Evolutionary conservation across 2,797 vertebrate species (phyloP).

Genomic region (Bovichtus variegatus): DNA sequence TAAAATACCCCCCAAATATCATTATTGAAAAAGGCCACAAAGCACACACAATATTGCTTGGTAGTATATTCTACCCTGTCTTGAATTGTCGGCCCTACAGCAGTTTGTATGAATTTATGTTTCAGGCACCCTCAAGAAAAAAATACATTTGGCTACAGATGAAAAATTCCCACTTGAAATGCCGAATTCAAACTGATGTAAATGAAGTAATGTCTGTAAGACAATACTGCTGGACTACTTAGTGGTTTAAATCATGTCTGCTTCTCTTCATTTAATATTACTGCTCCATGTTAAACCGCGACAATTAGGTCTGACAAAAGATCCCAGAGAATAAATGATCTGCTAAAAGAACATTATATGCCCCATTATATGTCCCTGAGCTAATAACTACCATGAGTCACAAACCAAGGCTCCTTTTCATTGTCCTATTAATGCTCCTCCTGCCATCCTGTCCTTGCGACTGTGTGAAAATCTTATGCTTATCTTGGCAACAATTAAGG

Average conservation of each 20-base stretch:
- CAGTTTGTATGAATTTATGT: not conserved
- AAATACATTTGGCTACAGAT: not conserved
- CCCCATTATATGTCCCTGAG: conserved; percentile 52
- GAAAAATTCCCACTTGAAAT: conserved; percentile 1
- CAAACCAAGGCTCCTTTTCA: conserved; percentile 36
- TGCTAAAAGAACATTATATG: conserved; percentile 60
- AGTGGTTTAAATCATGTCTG: conserved; percentile 54
- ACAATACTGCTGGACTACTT: conserved; percentile 8
- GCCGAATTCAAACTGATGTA: not conserved
- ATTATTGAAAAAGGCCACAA: not conserved
- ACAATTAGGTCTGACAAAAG: conserved; percentile 65
- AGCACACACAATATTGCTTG: not conserved
- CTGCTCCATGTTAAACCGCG: conserved; percentile 51
- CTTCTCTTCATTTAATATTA: conserved; percentile 52
- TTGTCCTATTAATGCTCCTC: conserved; percentile 21
- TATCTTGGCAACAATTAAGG: conserved; percentile 15
- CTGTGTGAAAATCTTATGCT: not conserved
- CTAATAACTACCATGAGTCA: conserved; percentile 47
- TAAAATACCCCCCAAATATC: not conserved
- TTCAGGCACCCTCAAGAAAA: not conserved
- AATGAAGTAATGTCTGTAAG: conserved; percentile 19
- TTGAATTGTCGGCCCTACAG: not conserved
- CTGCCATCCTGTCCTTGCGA: not conserved
- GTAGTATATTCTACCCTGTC: not conserved
- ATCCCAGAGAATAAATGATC: conserved; percentile 64